Evolutionary conservation across 2,113 vertebrate genomes (phyloP).

Genomic region (Notarius quadriscutis): DNA sequence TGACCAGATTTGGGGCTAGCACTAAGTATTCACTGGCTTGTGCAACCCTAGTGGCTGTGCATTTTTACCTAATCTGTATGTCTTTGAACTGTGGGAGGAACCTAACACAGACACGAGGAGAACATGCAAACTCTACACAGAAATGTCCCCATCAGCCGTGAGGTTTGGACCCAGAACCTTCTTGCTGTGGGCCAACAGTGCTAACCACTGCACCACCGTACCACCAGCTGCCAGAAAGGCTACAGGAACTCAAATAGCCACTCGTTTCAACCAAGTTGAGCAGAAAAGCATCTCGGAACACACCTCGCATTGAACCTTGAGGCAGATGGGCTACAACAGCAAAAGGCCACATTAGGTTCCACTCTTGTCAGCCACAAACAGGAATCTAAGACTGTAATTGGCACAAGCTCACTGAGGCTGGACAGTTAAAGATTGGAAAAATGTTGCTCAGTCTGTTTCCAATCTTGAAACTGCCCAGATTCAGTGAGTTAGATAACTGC

Average conservation of each 20-base stretch:
- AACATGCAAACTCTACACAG: too few relatives aligned
- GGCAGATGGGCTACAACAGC: not conserved
- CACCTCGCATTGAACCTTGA: not conserved
- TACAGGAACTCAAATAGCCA: not conserved
- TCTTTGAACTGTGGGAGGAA: too few relatives aligned
- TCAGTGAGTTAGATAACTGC: not conserved
- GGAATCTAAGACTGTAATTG: not conserved
- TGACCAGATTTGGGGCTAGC: too few relatives aligned
- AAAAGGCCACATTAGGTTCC: not conserved
- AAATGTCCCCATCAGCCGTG: too few relatives aligned
- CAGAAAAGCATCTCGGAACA: not conserved
- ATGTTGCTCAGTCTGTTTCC: not conserved
- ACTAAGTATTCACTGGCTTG: too few relatives aligned
- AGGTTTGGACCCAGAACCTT: too few relatives aligned
- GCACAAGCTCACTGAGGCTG: not conserved
- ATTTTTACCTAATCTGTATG: too few relatives aligned
- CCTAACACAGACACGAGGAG: too few relatives aligned
- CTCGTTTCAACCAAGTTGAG: not conserved
- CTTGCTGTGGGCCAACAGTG: too few relatives aligned
- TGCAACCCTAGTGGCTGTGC: too few relatives aligned
- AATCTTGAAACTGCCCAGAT: not conserved
- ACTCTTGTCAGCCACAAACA: not conserved
- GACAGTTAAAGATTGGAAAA: not conserved
- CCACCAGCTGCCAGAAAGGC: not conserved
- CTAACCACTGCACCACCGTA: too few relatives aligned